phyloP scores from a whole-genome alignment of 1,140 invertebrate genomes.

The Aricia agestis region DNA sequence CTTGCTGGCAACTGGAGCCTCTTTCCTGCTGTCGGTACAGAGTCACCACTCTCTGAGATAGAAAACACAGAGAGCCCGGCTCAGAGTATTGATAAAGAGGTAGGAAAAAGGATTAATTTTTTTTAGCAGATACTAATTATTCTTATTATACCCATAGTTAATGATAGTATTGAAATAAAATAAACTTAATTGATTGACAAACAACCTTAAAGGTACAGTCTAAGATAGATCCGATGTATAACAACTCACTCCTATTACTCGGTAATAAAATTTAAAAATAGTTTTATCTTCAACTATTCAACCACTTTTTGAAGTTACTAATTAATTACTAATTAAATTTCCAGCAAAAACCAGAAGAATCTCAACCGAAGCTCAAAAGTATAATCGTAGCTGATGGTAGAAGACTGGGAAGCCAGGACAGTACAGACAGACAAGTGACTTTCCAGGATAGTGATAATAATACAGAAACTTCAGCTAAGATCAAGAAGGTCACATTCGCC shows the following conservation, averaged over 20 bases:
- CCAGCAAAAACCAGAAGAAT: conserved; percentile 42
- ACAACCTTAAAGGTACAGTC: no score
- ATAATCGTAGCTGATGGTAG: conserved; percentile 49
- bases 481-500: conserved; percentile 59
- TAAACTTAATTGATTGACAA: no score
- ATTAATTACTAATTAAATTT: no score
- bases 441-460: conserved; percentile 49
- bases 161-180: no score
- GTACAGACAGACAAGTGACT: conserved; percentile 57
- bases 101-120: conserved; percentile 29
- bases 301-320: no score
- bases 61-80: conserved; percentile 61
- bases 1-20: conserved; percentile 50
- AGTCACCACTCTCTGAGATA: conserved; percentile 72
- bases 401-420: conserved; percentile 55
- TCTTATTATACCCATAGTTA: no score
- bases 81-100: conserved; percentile 52
- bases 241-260: no score
- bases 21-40: conserved; percentile 60
- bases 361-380: conserved; percentile 55
- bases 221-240: no score
- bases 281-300: no score
- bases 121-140: no score
- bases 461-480: conserved; percentile 42
- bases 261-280: no score